Evolutionary conservation across 2,797 vertebrate genomes (phyloP).

Genomic region (Pipistrellus pygmaeus): DNA sequence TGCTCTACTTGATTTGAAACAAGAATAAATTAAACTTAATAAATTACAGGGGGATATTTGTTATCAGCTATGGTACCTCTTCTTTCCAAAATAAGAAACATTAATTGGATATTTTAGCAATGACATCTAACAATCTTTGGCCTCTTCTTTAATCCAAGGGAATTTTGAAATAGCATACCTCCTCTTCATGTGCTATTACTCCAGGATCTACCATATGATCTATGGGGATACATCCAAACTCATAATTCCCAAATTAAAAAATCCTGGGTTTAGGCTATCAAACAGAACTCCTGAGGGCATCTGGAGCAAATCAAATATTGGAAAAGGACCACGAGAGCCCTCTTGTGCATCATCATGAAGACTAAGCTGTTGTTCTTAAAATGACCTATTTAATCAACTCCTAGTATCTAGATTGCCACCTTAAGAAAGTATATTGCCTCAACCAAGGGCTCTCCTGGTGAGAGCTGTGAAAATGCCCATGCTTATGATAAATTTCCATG

Average conservation of each 20-base stretch:
- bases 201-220: not conserved
- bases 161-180: constrained; percentile 52
- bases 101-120: not conserved
- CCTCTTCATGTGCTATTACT: not conserved
- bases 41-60: not conserved
- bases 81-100: constrained; percentile 38
- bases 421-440: not conserved
- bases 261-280: not conserved
- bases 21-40: constrained; percentile 30
- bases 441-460: not conserved
- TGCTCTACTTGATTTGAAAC: constrained; percentile 42
- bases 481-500: not conserved
- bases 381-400: not conserved
- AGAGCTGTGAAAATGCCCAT: not conserved
- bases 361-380: not conserved
- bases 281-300: constrained; percentile 14
- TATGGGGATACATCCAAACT: constrained; percentile 18
- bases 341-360: not conserved
- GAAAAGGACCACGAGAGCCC: not conserved
- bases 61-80: not conserved
- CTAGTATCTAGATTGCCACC: not conserved
- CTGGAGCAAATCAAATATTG: not conserved
- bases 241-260: constrained; percentile 44
- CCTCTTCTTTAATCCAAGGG: constrained; percentile 36
- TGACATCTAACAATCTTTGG: constrained; percentile 20